Evolutionary conservation across 2,113 vertebrate genomes (phyloP).

Genomic region (Cathartes aura): DNA sequence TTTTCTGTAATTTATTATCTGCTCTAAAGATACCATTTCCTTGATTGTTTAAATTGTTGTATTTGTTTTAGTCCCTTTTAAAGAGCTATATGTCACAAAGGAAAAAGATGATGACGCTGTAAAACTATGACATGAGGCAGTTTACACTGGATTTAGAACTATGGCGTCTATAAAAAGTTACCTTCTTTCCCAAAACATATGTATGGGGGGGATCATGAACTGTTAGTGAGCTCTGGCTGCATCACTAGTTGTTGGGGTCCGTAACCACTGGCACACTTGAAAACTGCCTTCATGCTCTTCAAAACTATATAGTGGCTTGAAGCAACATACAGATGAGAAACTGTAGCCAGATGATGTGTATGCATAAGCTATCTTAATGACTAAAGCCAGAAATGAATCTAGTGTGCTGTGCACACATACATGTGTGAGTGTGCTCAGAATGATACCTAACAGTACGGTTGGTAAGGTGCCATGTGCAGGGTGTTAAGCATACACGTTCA

Average conservation of each 20-base stretch:
- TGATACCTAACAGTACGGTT: fast-evolving
- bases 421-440: fast-evolving
- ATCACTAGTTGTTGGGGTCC: not conserved
- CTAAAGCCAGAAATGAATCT: not conserved
- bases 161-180: not conserved
- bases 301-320: fast-evolving
- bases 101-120: not conserved
- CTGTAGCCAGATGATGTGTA: not conserved
- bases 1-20: not conserved
- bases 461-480: fast-evolving
- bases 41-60: not conserved
- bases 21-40: not conserved
- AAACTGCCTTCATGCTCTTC: not conserved
- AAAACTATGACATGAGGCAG: not conserved
- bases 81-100: not conserved
- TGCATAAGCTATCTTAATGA: fast-evolving
- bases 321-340: not conserved
- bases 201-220: not conserved
- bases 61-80: not conserved
- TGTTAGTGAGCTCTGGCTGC: not conserved
- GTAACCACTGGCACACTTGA: fast-evolving
- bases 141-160: not conserved
- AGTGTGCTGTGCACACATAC: fast-evolving
- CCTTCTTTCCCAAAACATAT: not conserved
- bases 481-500: fast-evolving